Conservation (phyloP, 2,888 invertebrate species). For the Platynereis dumerilii region DNA sequence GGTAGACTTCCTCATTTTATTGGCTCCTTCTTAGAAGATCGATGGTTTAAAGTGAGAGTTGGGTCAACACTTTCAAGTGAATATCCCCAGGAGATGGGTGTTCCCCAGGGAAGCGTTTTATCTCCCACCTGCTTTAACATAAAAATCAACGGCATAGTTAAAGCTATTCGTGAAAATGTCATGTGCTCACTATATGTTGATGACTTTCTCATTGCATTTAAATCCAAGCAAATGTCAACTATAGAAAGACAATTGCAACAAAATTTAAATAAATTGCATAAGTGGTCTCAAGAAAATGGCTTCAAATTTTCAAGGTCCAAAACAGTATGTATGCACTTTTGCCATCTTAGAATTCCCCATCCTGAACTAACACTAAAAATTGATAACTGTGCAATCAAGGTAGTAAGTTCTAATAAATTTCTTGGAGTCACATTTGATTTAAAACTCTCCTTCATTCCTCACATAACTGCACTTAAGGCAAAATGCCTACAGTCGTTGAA, state of each 20-base stretch:
- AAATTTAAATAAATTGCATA: constrained; percentile 7
- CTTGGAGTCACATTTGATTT: constrained; percentile 34
- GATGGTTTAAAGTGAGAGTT: constrained; percentile 22
- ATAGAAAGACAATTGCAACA: constrained; percentile 23
- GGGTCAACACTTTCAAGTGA: constrained; percentile 6
- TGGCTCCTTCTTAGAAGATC: constrained; percentile 10
- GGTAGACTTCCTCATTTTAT: constrained; percentile 34
- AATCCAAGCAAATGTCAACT: constrained; percentile 1
- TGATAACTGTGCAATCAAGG: constrained; percentile 12
- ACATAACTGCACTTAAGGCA: constrained; percentile 24
- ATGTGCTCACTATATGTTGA: constrained; percentile 21
- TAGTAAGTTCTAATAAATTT: constrained; percentile 28
- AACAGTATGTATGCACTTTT: constrained; percentile 33
- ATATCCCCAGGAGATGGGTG: constrained; percentile 15
- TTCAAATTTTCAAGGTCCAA: constrained; percentile 32
- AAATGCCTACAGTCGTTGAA: constrained; percentile 34
- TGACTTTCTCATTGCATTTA: constrained; percentile 13
- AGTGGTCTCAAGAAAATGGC: constrained; percentile 27
- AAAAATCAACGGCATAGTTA: constrained; percentile 1
- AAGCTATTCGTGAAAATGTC: background rate
- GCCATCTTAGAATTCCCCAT: constrained; percentile 20
- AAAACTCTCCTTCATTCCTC: constrained; percentile 30
- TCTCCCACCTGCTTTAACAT: constrained; percentile 24
- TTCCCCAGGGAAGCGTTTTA: constrained; percentile 20
- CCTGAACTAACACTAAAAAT: constrained; percentile 23